These are phyloP conservation scores for Drosophila silvestris DNA, from an alignment of 2,888 invertebrate genomes.

Conservation along the genomic window DNA sequence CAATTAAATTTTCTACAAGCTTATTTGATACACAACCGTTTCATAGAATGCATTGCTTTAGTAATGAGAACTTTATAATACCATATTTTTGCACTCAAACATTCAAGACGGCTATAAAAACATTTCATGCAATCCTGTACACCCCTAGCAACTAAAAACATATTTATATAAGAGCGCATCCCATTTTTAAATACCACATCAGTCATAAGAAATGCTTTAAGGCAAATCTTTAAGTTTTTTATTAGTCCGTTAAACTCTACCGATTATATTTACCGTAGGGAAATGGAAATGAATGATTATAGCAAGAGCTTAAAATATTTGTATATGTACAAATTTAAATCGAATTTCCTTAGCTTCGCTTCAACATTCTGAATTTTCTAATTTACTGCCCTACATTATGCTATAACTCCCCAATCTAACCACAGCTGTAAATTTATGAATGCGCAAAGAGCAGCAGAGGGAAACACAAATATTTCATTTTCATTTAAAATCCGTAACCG, in stretches of 20 bases:
- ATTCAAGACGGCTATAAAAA: constrained; percentile 9
- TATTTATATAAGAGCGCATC: constrained; percentile 8
- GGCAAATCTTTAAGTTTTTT: constrained; percentile 16
- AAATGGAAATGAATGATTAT: constrained; percentile 1
- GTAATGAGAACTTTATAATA: constrained; percentile 15
- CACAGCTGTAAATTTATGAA: constrained; percentile 37
- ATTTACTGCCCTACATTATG: constrained; percentile 10
- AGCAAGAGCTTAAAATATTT: constrained; percentile 14
- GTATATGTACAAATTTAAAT: not conserved
- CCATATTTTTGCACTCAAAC: constrained; percentile 23
- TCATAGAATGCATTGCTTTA: not conserved
- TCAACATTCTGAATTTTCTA: constrained; percentile 10
- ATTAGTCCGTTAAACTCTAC: constrained; percentile 9
- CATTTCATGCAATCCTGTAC: not conserved
- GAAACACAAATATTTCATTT: constrained; percentile 25
- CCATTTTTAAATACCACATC: not conserved
- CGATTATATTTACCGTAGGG: constrained; percentile 12
- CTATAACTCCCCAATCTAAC: constrained; percentile 18
- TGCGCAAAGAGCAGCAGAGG: not conserved
- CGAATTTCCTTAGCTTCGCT: not conserved
- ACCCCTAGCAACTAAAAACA: constrained; percentile 11
- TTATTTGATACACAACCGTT: not conserved
- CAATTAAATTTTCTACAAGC: not conserved
- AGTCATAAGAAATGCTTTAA: constrained; percentile 8
- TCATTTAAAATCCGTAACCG: constrained; percentile 29